These are phyloP conservation scores for Turnix velox DNA, from an alignment of 2,113 vertebrate species.

Conservation along the genomic window DNA sequence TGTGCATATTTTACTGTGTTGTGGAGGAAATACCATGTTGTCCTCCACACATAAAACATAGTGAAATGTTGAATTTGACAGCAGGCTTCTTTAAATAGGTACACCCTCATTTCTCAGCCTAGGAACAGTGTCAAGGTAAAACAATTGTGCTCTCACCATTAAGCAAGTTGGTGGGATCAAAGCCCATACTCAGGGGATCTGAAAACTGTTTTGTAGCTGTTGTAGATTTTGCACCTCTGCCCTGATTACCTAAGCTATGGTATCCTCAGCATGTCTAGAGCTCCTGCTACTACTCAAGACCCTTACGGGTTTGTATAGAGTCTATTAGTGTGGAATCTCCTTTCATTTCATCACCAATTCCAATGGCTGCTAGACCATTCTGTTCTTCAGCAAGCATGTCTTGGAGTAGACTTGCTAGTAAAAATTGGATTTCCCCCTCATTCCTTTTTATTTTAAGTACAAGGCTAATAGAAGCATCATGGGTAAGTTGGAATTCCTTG, in stretches of 20 bases:
- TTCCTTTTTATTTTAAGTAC: neutral
- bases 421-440: slow-evolving; percentile 35
- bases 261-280: neutral
- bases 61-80: neutral
- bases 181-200: neutral
- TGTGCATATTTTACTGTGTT: neutral
- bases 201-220: neutral
- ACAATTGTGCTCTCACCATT: rapidly evolving
- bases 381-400: neutral
- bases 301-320: neutral
- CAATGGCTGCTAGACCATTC: neutral
- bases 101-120: neutral
- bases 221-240: neutral
- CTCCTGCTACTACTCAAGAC: neutral
- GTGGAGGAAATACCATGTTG: neutral
- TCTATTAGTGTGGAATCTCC: neutral
- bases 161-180: neutral
- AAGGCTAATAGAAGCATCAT: neutral
- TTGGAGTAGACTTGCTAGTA: neutral
- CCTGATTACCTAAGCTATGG: neutral
- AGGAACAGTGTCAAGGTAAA: neutral
- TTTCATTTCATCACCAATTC: neutral
- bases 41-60: neutral
- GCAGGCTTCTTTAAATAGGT: neutral
- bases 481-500: neutral